phyloP scores from a whole-genome alignment of 2,888 invertebrate species.

The Pachydiplax longipennis region DNA sequence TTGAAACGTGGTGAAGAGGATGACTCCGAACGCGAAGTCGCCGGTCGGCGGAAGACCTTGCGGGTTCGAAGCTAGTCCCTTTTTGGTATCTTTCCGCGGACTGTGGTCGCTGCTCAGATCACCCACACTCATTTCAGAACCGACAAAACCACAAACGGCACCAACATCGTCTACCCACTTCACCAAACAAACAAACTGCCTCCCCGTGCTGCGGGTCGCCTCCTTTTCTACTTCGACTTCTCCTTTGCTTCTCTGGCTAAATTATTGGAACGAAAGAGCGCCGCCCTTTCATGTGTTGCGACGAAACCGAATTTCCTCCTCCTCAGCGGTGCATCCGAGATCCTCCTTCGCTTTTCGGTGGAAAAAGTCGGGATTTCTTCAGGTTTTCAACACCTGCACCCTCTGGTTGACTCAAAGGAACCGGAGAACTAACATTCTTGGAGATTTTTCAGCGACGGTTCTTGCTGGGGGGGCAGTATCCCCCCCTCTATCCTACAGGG shows the following conservation, averaged over 20 bases:
- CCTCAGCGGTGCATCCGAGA: no score
- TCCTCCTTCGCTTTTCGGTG: no score
- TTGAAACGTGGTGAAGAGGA: not conserved
- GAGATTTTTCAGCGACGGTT: not conserved
- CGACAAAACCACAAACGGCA: not conserved
- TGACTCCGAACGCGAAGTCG: not conserved
- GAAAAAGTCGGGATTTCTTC: no score
- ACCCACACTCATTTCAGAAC: conserved; percentile 15
- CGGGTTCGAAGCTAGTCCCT: not conserved
- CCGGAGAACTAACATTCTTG: not conserved
- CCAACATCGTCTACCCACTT: not conserved
- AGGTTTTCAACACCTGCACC: no score
- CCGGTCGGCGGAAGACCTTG: not conserved
- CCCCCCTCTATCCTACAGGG: not conserved
- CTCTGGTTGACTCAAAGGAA: no score
- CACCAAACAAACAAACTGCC: not conserved
- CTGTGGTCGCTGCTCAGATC: not conserved
- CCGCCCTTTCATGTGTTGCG: no score
- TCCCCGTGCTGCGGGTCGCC: no score
- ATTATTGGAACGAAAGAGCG: no score
- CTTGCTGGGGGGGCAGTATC: not conserved
- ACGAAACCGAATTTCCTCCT: no score
- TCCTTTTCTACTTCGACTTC: no score
- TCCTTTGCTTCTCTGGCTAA: no score
- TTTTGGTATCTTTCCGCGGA: not conserved